Percentiles rank a stretch among this genome's conserved stretches.
These are phyloP conservation scores for Jacana jacana DNA, from an alignment of 2,113 vertebrate genomes.

Conservation along the genomic window DNA sequence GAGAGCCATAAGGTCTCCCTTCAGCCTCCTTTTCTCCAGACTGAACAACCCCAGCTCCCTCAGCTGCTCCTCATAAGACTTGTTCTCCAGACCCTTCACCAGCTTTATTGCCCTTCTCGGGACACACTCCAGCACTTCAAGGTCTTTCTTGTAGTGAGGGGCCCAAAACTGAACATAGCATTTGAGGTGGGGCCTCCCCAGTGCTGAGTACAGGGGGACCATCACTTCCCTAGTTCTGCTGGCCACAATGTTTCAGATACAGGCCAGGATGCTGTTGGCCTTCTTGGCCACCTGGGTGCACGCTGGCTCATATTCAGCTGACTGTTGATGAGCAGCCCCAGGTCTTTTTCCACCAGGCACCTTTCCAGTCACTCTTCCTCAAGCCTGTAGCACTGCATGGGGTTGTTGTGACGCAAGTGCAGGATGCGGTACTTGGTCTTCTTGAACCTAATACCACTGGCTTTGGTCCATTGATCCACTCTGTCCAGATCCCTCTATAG, in stretches of 20 bases:
- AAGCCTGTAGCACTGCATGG: background rate
- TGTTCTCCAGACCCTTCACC: background rate
- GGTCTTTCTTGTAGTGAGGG: background rate
- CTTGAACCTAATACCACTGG: background rate
- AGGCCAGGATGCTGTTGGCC: background rate
- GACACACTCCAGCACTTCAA: background rate
- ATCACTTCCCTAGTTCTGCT: background rate
- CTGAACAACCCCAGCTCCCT: background rate
- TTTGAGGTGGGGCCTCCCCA: background rate
- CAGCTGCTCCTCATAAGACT: background rate
- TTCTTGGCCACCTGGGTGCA: background rate
- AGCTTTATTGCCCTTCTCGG: background rate
- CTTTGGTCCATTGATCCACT: background rate
- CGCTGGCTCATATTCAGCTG: background rate
- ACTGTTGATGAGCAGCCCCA: background rate
- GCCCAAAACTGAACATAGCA: background rate
- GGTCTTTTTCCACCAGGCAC: background rate
- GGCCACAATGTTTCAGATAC: background rate
- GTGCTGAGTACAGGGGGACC: background rate
- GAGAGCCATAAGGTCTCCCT: background rate
- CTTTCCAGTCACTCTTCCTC: background rate
- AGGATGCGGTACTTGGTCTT: background rate
- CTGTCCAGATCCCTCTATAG: background rate
- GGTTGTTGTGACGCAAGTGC: background rate
- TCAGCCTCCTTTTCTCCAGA: background rate